Evolutionary conservation across 2,888 invertebrate species (phyloP).

Genomic region (Perizoma flavofasciatum): DNA sequence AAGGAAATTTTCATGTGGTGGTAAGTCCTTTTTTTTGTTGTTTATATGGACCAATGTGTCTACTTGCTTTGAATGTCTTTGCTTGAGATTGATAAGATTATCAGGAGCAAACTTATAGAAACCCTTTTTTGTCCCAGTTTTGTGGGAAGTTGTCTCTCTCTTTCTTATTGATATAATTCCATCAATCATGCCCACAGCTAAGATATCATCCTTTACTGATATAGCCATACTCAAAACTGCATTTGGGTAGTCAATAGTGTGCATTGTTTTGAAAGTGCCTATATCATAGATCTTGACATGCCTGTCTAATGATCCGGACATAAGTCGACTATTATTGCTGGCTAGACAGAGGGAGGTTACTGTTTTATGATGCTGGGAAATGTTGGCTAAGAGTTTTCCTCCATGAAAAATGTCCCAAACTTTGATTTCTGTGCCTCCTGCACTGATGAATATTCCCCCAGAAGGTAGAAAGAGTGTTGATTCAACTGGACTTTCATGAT

Average conservation of each 20-base stretch:
- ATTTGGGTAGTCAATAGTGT: slow-evolving; percentile 95
- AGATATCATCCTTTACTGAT: slow-evolving; percentile 89
- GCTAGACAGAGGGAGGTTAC: slow-evolving; percentile 94
- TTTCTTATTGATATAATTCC: slow-evolving; percentile 94
- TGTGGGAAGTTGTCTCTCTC: slow-evolving; percentile 84
- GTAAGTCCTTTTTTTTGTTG: slow-evolving; percentile 47
- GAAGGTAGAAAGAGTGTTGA: slow-evolving; percentile 93
- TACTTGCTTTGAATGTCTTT: slow-evolving; percentile 4
- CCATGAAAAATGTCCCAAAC: slow-evolving; percentile 97
- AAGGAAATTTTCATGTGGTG: slow-evolving; percentile 88
- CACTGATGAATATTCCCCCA: slow-evolving; percentile 95
- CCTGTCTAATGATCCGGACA: slow-evolving; percentile 96
- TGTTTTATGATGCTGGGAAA: slow-evolving; percentile 98
- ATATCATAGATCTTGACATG: slow-evolving; percentile 97
- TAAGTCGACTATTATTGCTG: slow-evolving; percentile 90
- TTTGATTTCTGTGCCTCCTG: slow-evolving; percentile 95
- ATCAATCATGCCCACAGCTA: slow-evolving; percentile 96
- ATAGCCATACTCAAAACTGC: slow-evolving; percentile 94
- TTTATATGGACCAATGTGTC: slow-evolving; percentile 51
- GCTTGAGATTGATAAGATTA: slow-evolving; percentile 51
- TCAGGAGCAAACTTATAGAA: slow-evolving; percentile 82
- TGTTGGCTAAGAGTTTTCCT: slow-evolving; percentile 91
- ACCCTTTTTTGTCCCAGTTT: slow-evolving; percentile 61
- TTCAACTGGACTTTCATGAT: slow-evolving; percentile 96
- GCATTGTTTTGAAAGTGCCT: slow-evolving; percentile 92